These are phyloP conservation scores for Lethenteron camtschaticum DNA, from an alignment of 2,113 vertebrate genomes.

Conservation along the genomic window DNA sequence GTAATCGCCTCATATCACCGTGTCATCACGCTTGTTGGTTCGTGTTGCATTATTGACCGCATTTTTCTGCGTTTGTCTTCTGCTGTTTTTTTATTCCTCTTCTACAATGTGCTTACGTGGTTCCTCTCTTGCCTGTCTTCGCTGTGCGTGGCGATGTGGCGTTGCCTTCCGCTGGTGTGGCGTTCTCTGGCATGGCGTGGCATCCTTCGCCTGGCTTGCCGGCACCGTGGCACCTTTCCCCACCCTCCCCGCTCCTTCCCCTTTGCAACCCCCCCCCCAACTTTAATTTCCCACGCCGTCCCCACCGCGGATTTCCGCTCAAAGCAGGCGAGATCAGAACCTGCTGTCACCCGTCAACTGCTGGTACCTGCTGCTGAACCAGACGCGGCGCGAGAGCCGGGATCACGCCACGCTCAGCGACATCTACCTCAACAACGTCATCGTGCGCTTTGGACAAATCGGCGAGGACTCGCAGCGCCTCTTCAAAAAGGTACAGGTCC, in stretches of 20 bases:
- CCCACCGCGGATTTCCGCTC: background rate
- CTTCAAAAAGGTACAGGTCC: conserved; percentile 64
- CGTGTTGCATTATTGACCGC: no score
- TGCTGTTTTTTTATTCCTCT: no score
- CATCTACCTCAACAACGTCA: conserved; percentile 98
- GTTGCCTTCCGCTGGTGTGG: no score
- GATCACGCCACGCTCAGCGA: conserved; percentile 88
- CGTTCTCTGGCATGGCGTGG: no score
- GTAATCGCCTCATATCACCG: no score
- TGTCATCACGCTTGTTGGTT: no score
- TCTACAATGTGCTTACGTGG: no score
- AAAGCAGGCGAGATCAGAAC: conserved; percentile 64
- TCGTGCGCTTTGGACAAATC: conserved; percentile 98
- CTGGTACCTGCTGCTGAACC: conserved; percentile 86
- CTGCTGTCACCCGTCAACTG: conserved; percentile 80
- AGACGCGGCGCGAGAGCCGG: conserved; percentile 88
- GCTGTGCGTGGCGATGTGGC: no score
- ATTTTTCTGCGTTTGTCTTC: no score
- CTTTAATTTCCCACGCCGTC: background rate
- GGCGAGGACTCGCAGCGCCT: conserved; percentile 91
- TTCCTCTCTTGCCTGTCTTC: no score
- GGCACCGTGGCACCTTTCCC: background rate
- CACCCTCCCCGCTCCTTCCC: background rate
- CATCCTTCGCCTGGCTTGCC: no score
- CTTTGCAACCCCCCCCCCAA: background rate